phyloP scores from a whole-genome alignment of 2,113 vertebrate species.

The Aviceda subcristata region DNA sequence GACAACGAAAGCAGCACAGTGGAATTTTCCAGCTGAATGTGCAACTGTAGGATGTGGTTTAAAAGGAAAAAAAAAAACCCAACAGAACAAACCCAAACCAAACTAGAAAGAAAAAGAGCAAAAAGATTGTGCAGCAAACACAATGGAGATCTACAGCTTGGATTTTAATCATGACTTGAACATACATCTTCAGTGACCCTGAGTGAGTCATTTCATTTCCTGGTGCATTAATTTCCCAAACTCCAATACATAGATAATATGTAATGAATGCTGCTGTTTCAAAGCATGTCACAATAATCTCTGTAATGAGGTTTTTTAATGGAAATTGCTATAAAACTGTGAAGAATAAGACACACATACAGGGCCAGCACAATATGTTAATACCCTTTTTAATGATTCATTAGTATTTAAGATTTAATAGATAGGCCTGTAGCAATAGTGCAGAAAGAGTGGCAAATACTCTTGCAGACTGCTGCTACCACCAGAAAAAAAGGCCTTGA shows the following conservation, averaged over 20 bases:
- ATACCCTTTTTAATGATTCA: constrained; percentile 2
- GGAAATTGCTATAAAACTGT: background rate
- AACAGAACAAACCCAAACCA: background rate
- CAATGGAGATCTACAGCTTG: background rate
- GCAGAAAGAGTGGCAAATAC: background rate
- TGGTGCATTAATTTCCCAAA: constrained; percentile 27
- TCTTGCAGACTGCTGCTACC: background rate
- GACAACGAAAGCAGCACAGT: background rate
- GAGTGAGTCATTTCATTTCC: constrained; percentile 17
- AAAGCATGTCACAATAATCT: constrained; percentile 16
- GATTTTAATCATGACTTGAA: constrained; percentile 11
- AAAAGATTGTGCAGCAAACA: background rate
- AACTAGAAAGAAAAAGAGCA: background rate
- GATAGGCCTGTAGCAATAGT: background rate
- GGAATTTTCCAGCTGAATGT: background rate
- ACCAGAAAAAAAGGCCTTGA: background rate
- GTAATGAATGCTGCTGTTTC: constrained; percentile 3
- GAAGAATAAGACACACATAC: background rate
- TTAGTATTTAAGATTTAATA: constrained; percentile 38
- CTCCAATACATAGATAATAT: background rate
- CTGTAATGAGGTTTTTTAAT: background rate
- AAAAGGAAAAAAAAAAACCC: background rate
- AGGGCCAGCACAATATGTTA: constrained; percentile 6
- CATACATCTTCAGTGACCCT: background rate
- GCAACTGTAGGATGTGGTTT: background rate